These are phyloP conservation scores for Epistrophella euchroma DNA, from an alignment of 2,888 invertebrate genomes.

Conservation along the genomic window DNA sequence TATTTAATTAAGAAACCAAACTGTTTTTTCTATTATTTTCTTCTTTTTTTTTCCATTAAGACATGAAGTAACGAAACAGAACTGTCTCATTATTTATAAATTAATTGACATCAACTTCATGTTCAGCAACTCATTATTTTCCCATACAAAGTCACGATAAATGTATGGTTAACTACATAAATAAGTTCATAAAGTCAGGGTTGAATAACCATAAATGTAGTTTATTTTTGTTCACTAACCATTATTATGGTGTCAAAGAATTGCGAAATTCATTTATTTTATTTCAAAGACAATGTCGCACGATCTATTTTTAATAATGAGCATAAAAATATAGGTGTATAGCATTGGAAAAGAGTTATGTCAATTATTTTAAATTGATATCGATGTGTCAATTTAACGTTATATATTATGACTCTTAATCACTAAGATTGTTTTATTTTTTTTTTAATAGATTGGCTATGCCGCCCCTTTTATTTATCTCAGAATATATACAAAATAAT, in stretches of 20 bases:
- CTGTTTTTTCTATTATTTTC: no score
- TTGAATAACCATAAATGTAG: conserved; percentile 15
- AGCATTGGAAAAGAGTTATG: conserved; percentile 15
- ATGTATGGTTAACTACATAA: conserved; percentile 26
- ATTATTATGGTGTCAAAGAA: conserved; percentile 2
- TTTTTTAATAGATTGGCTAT: conserved; percentile 5
- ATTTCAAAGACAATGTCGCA: conserved; percentile 24
- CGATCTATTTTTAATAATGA: conserved; percentile 49
- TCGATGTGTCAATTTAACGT: background rate
- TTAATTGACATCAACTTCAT: conserved; percentile 26
- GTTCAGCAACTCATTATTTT: conserved; percentile 8
- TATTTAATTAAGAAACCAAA: no score
- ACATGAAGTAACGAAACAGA: background rate
- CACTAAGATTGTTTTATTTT: background rate
- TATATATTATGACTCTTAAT: background rate
- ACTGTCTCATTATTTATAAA: conserved; percentile 6
- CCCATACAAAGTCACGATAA: conserved; percentile 32
- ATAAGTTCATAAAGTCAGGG: conserved; percentile 31
- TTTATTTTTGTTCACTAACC: background rate
- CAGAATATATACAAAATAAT: background rate
- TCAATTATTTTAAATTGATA: conserved; percentile 28
- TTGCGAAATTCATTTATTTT: conserved; percentile 12
- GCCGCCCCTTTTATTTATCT: background rate
- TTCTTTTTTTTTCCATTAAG: background rate
- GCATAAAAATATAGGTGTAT: background rate